Base-by-base conservation (phyloP, 2,888 invertebrate genomes). In the Maniola hyperantus region DNA sequence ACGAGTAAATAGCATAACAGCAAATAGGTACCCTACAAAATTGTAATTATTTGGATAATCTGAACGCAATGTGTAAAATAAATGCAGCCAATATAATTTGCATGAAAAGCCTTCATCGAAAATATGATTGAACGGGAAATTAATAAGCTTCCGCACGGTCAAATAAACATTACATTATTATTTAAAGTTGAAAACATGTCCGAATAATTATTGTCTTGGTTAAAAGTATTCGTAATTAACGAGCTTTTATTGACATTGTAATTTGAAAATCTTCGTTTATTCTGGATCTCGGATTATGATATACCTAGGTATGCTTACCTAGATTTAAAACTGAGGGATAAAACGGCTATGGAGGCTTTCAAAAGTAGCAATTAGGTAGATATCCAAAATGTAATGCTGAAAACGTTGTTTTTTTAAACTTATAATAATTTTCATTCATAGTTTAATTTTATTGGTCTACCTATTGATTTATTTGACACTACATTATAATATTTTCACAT, bases 121-220 rank as follows among this genome's bases (percentile, higher is more conserved):
- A 59, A 48, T 60, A 60, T 60, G 60, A 58, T 59, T 59, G 58
- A 60, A 36, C 50, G 26, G 60, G 48, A 60, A 48, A 60, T 60
- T 36, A 60, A 50, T 46, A 36, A 18, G 18, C 50, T 60, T 60
- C 36, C 50, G 48, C 46, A 36, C 50, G 60, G 48, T 36, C 50
- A 60, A 60, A 60, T 60, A 34, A 59, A 46, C 59, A 46, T 42
- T 57, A 34, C 58, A 58, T 58, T 33, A 58, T 58, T 33, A 60
- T 60, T 33, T 34, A 60, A 60, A 15, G 33, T 34, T 60, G 7
- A 50, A 48, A 57, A 60, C 33, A 36, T 46, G 59, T 26, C 34
- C 15, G 5, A 36, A 34, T 50, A 18, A 50, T 34, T 50, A 18
- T 36, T 50, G 4, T 26, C 26, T 18, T 26, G 34, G 60, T 34